Evolutionary conservation across 2,888 invertebrate species (phyloP).

Genomic region (Scaptomyza polygonia): DNA sequence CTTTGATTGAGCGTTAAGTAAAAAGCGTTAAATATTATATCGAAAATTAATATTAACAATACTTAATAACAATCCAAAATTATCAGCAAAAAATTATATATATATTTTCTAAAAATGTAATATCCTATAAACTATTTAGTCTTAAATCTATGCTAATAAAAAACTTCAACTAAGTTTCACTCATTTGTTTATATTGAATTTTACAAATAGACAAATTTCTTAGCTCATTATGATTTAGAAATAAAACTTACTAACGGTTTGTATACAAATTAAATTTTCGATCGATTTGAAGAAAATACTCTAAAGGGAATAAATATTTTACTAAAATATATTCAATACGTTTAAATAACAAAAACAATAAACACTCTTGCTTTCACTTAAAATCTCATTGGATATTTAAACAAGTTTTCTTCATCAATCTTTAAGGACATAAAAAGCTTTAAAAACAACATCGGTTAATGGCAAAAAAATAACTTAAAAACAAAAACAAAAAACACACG

Average conservation of each 20-base stretch:
- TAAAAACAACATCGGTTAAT: slow-evolving; percentile 7
- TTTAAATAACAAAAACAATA: too few relatives aligned
- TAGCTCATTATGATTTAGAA: neutral
- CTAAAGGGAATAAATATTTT: too few relatives aligned
- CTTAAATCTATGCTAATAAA: too few relatives aligned
- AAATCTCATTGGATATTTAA: neutral
- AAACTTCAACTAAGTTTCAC: too few relatives aligned
- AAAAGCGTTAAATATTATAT: slow-evolving; percentile 17
- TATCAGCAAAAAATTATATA: too few relatives aligned
- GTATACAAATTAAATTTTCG: too few relatives aligned
- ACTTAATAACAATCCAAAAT: too few relatives aligned
- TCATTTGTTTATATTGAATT: neutral
- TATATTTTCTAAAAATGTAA: too few relatives aligned
- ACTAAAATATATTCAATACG: too few relatives aligned
- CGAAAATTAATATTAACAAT: slow-evolving; percentile 2
- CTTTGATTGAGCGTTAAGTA: slow-evolving; percentile 51
- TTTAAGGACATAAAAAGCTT: neutral
- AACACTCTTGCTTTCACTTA: neutral
- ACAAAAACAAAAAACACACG: neutral
- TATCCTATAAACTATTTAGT: too few relatives aligned
- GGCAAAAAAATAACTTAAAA: neutral
- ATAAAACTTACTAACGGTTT: neutral
- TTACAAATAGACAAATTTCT: neutral
- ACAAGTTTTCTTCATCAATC: neutral
- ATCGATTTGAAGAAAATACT: too few relatives aligned